These are phyloP conservation scores for Ornithoptera alexandrae DNA, from an alignment of 2,888 invertebrate genomes.

Conservation along the genomic window DNA sequence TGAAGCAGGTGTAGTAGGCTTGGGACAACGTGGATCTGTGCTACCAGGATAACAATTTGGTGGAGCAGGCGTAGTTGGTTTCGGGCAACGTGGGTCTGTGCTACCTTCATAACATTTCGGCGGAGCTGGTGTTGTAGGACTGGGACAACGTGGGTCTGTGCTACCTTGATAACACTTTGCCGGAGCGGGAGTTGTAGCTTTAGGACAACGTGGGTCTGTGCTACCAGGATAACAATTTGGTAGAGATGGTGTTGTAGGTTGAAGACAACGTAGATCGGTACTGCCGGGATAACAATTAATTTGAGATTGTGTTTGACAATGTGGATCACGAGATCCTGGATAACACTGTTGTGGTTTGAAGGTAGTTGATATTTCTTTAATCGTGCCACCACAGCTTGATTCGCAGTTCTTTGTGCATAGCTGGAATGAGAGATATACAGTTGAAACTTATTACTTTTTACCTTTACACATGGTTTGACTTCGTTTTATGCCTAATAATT, in stretches of 20 bases:
- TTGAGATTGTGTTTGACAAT: constrained; percentile 35
- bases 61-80: neutral
- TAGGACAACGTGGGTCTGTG: constrained; percentile 18
- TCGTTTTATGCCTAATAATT: neutral
- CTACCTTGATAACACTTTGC: neutral
- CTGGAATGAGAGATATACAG: constrained; percentile 39
- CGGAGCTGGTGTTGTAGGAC: neutral
- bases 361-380: constrained; percentile 58
- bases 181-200: constrained; percentile 4
- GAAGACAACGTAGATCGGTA: constrained; percentile 31
- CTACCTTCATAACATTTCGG: neutral
- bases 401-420: constrained; percentile 68
- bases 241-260: constrained; percentile 35
- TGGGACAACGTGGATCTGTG: constrained; percentile 6
- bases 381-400: constrained; percentile 55
- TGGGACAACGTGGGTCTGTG: constrained; percentile 7
- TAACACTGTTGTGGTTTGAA: constrained; percentile 46
- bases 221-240: constrained; percentile 43
- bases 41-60: neutral
- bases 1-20: constrained; percentile 1
- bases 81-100: constrained; percentile 1
- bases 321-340: constrained; percentile 36
- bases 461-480: neutral
- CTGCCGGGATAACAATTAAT: constrained; percentile 33
- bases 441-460: neutral